phyloP scores from a whole-genome alignment of 1,140 invertebrate genomes.

The Zaprionus davidi region DNA sequence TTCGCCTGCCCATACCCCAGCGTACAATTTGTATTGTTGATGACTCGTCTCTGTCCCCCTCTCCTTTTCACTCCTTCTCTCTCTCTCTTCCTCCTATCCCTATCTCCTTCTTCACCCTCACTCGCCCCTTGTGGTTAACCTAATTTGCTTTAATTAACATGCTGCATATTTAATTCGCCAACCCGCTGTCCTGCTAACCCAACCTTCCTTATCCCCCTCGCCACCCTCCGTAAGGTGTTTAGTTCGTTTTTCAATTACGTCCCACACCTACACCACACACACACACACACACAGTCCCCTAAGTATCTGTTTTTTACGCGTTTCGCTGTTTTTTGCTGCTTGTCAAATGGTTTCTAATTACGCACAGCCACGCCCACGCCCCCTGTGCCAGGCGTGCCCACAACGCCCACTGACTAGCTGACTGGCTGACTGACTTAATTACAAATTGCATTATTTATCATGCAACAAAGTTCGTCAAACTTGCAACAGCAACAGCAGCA shows the following conservation, averaged over 20 bases:
- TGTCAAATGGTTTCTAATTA: conserved; percentile 68
- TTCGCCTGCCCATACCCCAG: conserved; percentile 7
- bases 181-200: conserved; percentile 12
- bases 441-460: conserved; percentile 82
- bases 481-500: conserved; percentile 36
- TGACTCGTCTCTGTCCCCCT: neutral
- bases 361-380: conserved; percentile 42
- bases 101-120: neutral
- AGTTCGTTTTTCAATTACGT: conserved; percentile 67
- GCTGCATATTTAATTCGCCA: conserved; percentile 76
- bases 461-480: conserved; percentile 80
- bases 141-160: conserved; percentile 81
- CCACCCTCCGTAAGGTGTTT: conserved; percentile 28
- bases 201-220: neutral
- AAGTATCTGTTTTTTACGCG: conserved; percentile 40
- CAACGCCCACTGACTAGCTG: conserved; percentile 38
- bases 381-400: neutral
- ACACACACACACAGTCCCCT: neutral
- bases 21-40: conserved; percentile 41
- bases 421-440: conserved; percentile 78
- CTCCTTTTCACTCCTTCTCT: too few relatives aligned
- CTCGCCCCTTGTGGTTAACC: conserved; percentile 62
- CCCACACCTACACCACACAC: neutral
- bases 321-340: conserved; percentile 27
- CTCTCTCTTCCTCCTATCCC: neutral